Evolutionary conservation across 2,888 invertebrate genomes (phyloP), one percentile per base, ranked within the genome.

Genomic region (Aromia moschata): DNA sequence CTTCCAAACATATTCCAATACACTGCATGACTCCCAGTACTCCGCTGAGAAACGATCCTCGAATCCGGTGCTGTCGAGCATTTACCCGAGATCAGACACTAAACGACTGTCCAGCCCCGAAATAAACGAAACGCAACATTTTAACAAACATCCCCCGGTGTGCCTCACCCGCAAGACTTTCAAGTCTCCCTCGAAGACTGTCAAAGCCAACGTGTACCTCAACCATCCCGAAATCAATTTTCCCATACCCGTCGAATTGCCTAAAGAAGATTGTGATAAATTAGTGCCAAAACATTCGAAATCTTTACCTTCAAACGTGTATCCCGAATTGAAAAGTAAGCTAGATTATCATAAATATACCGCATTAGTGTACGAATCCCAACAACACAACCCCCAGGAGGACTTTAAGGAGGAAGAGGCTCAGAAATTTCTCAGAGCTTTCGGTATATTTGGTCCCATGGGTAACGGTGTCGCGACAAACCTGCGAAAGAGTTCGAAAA

Each of bases 181-280:
- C 11, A 46, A 53, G 36, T 53, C 52, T 18, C 43, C 61, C 3
- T 20, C 57, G 15, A 44, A 36, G n/a, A 65, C 61, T 14, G 53
- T 69, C 14, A 74, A 72, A 56, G 69, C 74, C 7, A 75, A 74
- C 58, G 70, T 74, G 5, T 78, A 75, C 55, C 65, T 79, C 16
- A 74, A 75, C 56, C 80, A 80, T 62, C 80, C 80, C 0, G 80
- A 80, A 67, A 77, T 80, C 20, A 79, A 77, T 2, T 79, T 78
- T 56, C 78, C 79, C 2, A 76, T 79, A 20, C 76, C 77, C 2
- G 70, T 74, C 10, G 70, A 73, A 55, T 63, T 60, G 14, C 60
- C 63, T 11, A 41, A 52, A 41, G 69, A 68, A 40, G 68, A 71
- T 55, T 68, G 70, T 65, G 72, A 74, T 59, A 59, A 60, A 33